phyloP scores from a whole-genome alignment of 2,888 invertebrate genomes.

The Scaptomyza flava region DNA sequence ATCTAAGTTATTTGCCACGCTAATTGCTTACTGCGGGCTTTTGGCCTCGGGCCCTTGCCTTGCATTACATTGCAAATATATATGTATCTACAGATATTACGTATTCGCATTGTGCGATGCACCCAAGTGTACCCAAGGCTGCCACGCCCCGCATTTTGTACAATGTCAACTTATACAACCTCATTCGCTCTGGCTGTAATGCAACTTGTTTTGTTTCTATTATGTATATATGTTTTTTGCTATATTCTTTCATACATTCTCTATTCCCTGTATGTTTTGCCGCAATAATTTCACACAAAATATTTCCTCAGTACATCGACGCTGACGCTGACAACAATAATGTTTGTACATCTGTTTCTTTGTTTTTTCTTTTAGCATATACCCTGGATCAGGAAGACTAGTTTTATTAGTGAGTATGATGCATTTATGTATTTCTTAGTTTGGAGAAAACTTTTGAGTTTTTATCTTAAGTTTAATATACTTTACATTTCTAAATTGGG shows the following conservation, averaged over 20 bases:
- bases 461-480: too few species aligned
- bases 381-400: constrained; percentile 1
- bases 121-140: neutral
- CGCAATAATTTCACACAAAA: constrained; percentile 69
- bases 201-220: constrained; percentile 7
- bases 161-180: constrained; percentile 4
- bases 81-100: constrained; percentile 13
- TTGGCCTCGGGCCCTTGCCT: neutral
- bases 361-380: constrained; percentile 11
- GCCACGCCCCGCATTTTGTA: neutral
- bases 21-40: constrained; percentile 54
- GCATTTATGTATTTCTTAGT: neutral
- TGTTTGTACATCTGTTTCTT: constrained; percentile 40
- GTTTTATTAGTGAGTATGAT: neutral
- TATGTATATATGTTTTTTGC: neutral
- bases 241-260: constrained; percentile 3
- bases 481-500: too few species aligned
- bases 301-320: constrained; percentile 66
- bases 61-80: constrained; percentile 10
- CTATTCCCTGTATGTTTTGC: neutral
- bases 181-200: neutral
- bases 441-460: too few species aligned
- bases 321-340: constrained; percentile 62
- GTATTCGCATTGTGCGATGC: constrained; percentile 5
- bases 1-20: constrained; percentile 66